Evolutionary conservation across 2,888 invertebrate genomes (phyloP).

Genomic region (Hydrotaea diabolus): DNA sequence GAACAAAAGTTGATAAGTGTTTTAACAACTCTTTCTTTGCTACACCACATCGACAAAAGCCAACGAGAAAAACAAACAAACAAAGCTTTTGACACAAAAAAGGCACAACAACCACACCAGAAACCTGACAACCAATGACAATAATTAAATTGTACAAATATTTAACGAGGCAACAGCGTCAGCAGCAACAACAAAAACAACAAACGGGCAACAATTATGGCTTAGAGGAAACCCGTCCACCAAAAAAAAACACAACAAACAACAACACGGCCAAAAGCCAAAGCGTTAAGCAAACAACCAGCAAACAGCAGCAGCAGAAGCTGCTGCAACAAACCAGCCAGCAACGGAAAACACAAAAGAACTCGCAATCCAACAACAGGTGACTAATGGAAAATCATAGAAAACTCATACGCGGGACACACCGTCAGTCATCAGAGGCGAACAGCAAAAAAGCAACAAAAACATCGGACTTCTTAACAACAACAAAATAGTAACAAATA

Average conservation of each 20-base stretch:
- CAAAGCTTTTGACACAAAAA: slow-evolving; percentile 29
- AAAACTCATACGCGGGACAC: neutral
- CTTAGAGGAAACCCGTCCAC: slow-evolving; percentile 13
- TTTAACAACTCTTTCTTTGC: slow-evolving; percentile 53
- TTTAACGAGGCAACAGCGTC: slow-evolving; percentile 67
- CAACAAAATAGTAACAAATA: slow-evolving; percentile 36
- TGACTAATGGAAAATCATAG: slow-evolving; percentile 62
- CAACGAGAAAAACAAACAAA: neutral
- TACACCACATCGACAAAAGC: slow-evolving; percentile 5
- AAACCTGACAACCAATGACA: slow-evolving; percentile 62
- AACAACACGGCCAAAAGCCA: slow-evolving; percentile 13
- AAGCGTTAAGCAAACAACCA: neutral
- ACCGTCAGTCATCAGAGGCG: slow-evolving; percentile 16
- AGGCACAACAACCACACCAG: neutral
- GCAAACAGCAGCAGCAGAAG: neutral
- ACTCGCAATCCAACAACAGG: slow-evolving; percentile 45
- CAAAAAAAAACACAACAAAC: too few relatives aligned
- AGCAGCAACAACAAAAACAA: slow-evolving; percentile 45
- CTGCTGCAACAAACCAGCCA: neutral
- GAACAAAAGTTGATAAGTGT: slow-evolving; percentile 47
- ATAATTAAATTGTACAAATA: slow-evolving; percentile 71
- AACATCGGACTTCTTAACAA: neutral
- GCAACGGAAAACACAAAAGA: slow-evolving; percentile 44
- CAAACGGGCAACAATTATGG: slow-evolving; percentile 41
- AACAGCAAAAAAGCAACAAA: slow-evolving; percentile 41